Conservation (phyloP, 2,888 invertebrate species). For the Andrena praecox region DNA sequence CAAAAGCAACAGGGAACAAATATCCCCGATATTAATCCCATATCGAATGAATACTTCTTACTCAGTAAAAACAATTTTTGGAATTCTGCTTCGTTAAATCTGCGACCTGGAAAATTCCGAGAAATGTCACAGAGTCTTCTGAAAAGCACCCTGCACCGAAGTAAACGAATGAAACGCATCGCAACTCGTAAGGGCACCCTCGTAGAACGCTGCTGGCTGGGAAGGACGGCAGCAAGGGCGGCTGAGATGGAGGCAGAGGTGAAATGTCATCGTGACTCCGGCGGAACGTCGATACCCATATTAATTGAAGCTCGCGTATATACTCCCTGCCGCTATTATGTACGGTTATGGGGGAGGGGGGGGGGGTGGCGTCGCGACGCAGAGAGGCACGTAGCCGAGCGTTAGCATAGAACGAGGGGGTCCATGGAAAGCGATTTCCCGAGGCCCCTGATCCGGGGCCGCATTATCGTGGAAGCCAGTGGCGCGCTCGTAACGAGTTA, state of each 20-base stretch:
- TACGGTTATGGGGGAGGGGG: conserved; percentile 31
- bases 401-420: conserved; percentile 55
- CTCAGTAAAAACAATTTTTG: background rate
- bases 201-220: no score
- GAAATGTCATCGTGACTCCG: conserved; percentile 45
- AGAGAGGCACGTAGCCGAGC: conserved; percentile 52
- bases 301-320: conserved; percentile 60
- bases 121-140: background rate
- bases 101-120: background rate
- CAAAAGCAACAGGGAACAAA: background rate
- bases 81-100: background rate
- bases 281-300: conserved; percentile 64
- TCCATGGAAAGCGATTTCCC: conserved; percentile 60
- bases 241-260: conserved; percentile 28
- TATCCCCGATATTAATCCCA: background rate
- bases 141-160: no score
- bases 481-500: conserved; percentile 59
- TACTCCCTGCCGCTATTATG: conserved; percentile 53
- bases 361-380: conserved; percentile 40
- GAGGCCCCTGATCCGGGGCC: conserved; percentile 26
- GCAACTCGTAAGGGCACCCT: no score
- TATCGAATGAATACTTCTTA: background rate
- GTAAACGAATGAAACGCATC: no score
- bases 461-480: conserved; percentile 57
- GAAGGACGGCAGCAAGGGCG: background rate